These are phyloP conservation scores for Enteromius afrohamiltoni DNA, from an alignment of 2,797 vertebrate species.

Conservation along the genomic window DNA sequence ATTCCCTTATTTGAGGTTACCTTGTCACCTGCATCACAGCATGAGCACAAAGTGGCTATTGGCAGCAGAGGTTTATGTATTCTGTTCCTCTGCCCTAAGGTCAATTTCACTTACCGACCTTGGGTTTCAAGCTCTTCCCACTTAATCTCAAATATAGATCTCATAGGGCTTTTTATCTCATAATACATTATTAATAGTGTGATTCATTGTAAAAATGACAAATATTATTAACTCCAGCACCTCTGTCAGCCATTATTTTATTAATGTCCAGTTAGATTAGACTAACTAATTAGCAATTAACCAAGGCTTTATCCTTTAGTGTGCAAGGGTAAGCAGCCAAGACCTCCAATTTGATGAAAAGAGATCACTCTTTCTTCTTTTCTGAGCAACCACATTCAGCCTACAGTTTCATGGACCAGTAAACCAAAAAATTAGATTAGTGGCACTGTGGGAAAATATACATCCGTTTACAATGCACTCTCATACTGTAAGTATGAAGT, in stretches of 20 bases:
- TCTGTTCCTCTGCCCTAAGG: constrained; percentile 17
- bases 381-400: constrained; percentile 62
- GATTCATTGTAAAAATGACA: constrained; percentile 58
- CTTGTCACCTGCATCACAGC: constrained; percentile 31
- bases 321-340: constrained; percentile 64
- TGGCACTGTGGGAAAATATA: constrained; percentile 64
- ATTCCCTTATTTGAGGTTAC: constrained; percentile 26
- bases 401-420: constrained; percentile 48
- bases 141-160: constrained; percentile 17
- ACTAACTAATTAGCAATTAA: constrained; percentile 66
- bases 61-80: constrained; percentile 31
- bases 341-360: constrained; percentile 69
- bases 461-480: constrained; percentile 49
- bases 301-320: constrained; percentile 61
- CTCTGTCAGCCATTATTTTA: constrained; percentile 64
- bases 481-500: constrained; percentile 3
- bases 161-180: constrained; percentile 4
- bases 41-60: constrained; percentile 4
- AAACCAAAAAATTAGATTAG: constrained; percentile 66
- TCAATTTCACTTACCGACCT: neutral
- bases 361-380: constrained; percentile 61
- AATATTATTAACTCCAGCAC: constrained; percentile 71
- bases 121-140: constrained; percentile 6
- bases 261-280: constrained; percentile 62
- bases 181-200: constrained; percentile 35